These are phyloP conservation scores for Cricetomys ansorgei DNA, from an alignment of 2,113 vertebrate species.

Conservation along the genomic window DNA sequence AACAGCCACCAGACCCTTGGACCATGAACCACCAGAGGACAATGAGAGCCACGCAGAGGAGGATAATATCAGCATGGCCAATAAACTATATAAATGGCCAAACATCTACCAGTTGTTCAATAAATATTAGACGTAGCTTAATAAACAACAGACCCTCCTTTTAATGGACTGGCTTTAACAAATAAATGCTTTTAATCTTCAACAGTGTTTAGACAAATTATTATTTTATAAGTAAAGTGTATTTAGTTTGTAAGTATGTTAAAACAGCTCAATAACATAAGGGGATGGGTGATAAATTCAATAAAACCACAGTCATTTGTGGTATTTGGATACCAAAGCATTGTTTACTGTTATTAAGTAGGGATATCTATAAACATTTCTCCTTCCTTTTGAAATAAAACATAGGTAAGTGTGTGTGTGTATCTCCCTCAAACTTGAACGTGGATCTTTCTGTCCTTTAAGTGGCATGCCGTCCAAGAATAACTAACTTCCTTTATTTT, in stretches of 20 bases:
- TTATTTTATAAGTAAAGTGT: background rate
- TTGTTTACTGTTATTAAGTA: background rate
- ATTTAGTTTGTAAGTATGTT: slow-evolving; percentile 22
- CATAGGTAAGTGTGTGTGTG: background rate
- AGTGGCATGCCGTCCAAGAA: background rate
- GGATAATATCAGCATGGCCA: background rate
- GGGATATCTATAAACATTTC: background rate
- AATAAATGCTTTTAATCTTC: slow-evolving; percentile 15
- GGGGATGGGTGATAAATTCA: background rate
- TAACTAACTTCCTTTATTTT: slow-evolving; percentile 24
- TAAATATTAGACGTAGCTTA: background rate
- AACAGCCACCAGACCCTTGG: background rate
- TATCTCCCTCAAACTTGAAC: background rate
- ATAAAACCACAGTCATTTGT: background rate
- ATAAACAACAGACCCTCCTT: background rate
- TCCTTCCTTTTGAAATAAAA: background rate
- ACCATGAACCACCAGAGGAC: background rate
- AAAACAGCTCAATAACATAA: background rate
- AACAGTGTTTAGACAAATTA: background rate
- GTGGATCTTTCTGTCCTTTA: background rate
- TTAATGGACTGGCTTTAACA: background rate
- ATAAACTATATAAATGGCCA: background rate
- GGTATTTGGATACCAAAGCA: background rate
- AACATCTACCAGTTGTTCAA: background rate
- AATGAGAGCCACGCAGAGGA: background rate